Conservation (phyloP, 2,888 invertebrate species). For the Sialis fuliginosa region DNA sequence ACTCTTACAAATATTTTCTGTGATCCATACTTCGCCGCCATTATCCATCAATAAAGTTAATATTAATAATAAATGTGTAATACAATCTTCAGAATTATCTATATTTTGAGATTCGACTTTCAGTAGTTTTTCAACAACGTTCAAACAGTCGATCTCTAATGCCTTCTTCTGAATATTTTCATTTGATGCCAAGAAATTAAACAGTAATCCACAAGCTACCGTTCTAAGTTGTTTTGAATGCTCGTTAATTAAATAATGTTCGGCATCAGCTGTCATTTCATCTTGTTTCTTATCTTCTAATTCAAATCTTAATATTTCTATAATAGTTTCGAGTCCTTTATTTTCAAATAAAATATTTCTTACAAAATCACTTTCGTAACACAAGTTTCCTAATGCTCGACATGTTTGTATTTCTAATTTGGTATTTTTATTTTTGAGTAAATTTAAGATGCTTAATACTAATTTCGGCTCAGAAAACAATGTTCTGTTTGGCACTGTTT, state of each 20-base stretch:
- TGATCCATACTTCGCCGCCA: slow-evolving; percentile 13
- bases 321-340: slow-evolving; percentile 17
- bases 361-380: slow-evolving; percentile 66
- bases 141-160: slow-evolving; percentile 33
- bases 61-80: slow-evolving; percentile 34
- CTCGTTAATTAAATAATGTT: background rate
- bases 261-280: background rate
- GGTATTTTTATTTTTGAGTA: slow-evolving; percentile 35
- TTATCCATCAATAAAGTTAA: slow-evolving; percentile 44
- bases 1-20: slow-evolving; percentile 18
- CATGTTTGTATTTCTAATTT: slow-evolving; percentile 47
- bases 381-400: slow-evolving; percentile 74
- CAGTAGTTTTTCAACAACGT: slow-evolving; percentile 33
- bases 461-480: slow-evolving; percentile 44
- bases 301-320: slow-evolving; percentile 16
- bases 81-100: slow-evolving; percentile 36
- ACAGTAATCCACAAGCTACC: slow-evolving; percentile 54
- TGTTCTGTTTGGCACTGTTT: slow-evolving; percentile 56
- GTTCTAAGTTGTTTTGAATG: slow-evolving; percentile 31
- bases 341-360: slow-evolving; percentile 30
- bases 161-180: slow-evolving; percentile 42
- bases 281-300: slow-evolving; percentile 3
- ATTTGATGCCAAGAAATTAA: slow-evolving; percentile 65
- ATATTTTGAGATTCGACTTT: slow-evolving; percentile 28
- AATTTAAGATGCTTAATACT: slow-evolving; percentile 35